Percentiles rank a stretch among this genome's conserved stretches.
Evolutionary conservation across 2,797 vertebrate genomes (phyloP).

Genomic region (Amazona finschi): DNA sequence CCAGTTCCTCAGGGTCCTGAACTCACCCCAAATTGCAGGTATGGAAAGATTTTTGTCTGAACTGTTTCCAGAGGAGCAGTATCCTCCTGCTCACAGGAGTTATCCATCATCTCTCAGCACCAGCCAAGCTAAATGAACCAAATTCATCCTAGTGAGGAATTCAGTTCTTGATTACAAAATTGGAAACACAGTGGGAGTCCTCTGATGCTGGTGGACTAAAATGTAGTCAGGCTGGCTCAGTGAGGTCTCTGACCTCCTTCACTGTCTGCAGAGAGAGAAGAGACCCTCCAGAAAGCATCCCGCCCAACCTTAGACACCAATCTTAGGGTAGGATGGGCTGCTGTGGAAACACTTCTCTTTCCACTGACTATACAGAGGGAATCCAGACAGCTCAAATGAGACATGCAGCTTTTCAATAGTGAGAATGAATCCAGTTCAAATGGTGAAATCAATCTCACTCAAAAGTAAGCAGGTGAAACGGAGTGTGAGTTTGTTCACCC

Average conservation of each 20-base stretch:
- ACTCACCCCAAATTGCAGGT: neutral
- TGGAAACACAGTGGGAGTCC: neutral
- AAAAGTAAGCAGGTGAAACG: neutral
- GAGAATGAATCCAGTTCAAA: neutral
- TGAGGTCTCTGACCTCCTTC: neutral
- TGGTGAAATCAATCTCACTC: neutral
- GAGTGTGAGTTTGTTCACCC: neutral
- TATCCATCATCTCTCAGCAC: neutral
- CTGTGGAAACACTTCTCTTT: neutral
- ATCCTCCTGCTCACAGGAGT: neutral
- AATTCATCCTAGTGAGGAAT: neutral
- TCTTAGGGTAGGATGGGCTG: neutral
- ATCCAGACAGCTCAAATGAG: neutral
- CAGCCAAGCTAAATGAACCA: neutral
- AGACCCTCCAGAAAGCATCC: neutral
- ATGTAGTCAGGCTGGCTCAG: neutral
- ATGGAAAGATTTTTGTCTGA: neutral
- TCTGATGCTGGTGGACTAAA: neutral
- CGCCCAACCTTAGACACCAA: neutral
- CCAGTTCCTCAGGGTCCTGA: neutral
- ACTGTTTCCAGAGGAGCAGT: neutral
- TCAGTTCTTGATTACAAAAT: neutral
- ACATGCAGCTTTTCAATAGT: neutral
- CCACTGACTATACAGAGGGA: neutral
- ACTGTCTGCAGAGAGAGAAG: neutral